Base-by-base conservation (phyloP, 2,888 invertebrate genomes). In the Xanthia togata region DNA sequence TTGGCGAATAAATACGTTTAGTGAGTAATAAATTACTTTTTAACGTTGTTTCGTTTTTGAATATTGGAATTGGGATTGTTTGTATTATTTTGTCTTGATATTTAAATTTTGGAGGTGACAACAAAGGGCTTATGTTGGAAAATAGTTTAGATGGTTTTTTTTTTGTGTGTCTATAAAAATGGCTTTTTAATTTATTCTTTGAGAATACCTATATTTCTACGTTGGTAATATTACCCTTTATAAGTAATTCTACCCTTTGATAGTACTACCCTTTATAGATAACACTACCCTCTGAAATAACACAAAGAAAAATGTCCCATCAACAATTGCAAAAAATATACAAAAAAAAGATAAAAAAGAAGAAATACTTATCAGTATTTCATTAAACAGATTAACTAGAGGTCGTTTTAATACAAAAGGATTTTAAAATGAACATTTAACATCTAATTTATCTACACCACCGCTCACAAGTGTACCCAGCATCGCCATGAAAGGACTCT, bases 11-110 rank as follows among this genome's bases (percentile, higher is more conserved):
- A 80, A 85, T 77, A 70, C 76, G 67, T 76, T 81, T 78, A 78
- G 88, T 88, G 78, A 88, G 88, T 88, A 88, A 65, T 80, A 75
- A 78, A 76, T 82, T 83, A 77, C 50, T 80, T 87, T 86, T 81
- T 81, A 76, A 70, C 67, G 70, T 73, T 60, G 55, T 88, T 76
- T 83, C 75, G 69, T 63, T 70, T 74, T 74, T 78, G 57, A 53
- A 65, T 75, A 81, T 81, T 70, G 55, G 63, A 74, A 74, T 71
- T 72, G 57, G 23, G 26, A 76, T 85, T 82, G 47, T 63, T 81
- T 47, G 62, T 60, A 38, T 47, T 41, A 63, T 63, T 65, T 83
- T 47, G 9, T 53, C 53, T 35, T 59, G 31, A 26, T 68, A 55
- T 71, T 74, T 17, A 57, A 1, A 11, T 44, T 31, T 26, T 79